Evolutionary conservation across 2,888 invertebrate genomes (phyloP).

Genomic region (Myopa testacea): DNA sequence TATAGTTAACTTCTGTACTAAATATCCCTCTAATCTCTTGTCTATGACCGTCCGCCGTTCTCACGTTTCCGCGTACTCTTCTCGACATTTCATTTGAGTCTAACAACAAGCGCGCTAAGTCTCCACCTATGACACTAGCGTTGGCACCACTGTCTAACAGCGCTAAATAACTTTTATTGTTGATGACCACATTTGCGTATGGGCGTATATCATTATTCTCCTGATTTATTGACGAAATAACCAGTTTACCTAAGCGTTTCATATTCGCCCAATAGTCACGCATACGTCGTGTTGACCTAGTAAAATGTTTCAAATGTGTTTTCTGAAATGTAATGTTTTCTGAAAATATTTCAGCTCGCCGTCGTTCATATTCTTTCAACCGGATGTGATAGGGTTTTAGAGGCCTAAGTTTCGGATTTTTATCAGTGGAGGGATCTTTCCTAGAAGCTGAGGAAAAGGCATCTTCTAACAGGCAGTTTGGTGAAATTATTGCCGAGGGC

Average conservation of each 20-base stretch:
- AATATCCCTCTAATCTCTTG: background rate
- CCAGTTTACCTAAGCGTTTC: slow-evolving; percentile 1
- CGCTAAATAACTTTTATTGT: background rate
- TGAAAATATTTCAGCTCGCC: no score
- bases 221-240: slow-evolving; percentile 7
- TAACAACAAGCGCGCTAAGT: background rate
- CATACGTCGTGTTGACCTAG: background rate
- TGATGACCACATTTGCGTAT: background rate
- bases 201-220: slow-evolving; percentile 17
- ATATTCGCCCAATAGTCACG: slow-evolving; percentile 5
- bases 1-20: background rate
- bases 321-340: no score
- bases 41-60: background rate
- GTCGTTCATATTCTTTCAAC: no score
- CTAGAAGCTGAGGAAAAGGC: background rate
- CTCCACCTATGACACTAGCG: slow-evolving; percentile 19
- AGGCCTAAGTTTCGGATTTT: background rate
- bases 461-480: background rate
- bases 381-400: no score
- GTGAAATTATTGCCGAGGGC: background rate
- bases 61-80: background rate
- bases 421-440: background rate
- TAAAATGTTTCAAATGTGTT: background rate
- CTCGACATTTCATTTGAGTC: background rate
- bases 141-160: slow-evolving; percentile 24